Evolutionary conservation across 2,113 vertebrate species (phyloP), one percentile per base, ranked within the genome.

Genomic region (Cricetomys ansorgei): DNA sequence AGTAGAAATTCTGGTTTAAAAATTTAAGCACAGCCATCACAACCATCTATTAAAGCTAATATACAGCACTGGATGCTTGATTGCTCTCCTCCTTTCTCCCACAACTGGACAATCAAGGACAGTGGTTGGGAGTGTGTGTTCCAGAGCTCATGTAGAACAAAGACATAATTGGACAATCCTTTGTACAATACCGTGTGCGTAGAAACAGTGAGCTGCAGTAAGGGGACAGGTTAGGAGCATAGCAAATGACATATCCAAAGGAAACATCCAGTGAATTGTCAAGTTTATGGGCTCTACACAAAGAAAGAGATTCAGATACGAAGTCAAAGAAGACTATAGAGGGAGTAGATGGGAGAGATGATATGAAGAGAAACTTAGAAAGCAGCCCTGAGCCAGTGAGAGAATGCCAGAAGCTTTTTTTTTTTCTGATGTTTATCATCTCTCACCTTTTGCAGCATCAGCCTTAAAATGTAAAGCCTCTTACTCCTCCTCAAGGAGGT

Each of bases 11-110:
- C 76, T 48, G 25, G 37, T 64, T 95, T 84, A 94, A 34, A 69
- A 45, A 34, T 77, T 86, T 87, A 48, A 43, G 34, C 13, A 21
- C 53, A 62, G 17, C 10, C 80, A 55, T 89, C 48, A 76, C 31
- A 96, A 62, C 3, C 40, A 86, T 85, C 92, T 94, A 91, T 34
- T 87, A 88, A 79, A 77, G 53, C 64, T 85, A 73, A 17, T 16
- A 16, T 37, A 17, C 43, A 25, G 15, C 19, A 70, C 21, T 70
- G 31, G 13, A 27, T 91, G 76, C 73, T 69, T 80, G 1, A 13
- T 80, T 88, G 90, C 25, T 80, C 48, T 19, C 13, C 37, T 75
- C 6, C 16, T 89, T 85, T 62, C 57, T 86, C 72, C 43, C 57
- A 86, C 37, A 89, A 5, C n/a, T 88, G 48, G 31, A 57, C 23